Conservation (phyloP, 2,888 invertebrate species). For the Psylliodes chrysocephalus region DNA sequence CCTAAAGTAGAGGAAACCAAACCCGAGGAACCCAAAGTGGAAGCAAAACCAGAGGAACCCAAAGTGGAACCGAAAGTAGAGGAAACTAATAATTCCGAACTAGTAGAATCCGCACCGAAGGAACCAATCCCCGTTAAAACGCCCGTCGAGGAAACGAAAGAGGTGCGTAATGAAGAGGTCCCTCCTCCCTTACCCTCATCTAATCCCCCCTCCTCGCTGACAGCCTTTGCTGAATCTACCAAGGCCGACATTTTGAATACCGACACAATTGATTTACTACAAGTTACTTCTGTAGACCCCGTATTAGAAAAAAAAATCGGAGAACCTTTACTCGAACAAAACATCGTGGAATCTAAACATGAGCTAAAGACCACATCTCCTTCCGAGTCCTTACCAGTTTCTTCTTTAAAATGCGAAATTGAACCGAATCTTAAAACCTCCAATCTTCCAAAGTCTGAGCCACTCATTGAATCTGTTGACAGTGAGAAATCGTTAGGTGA, state of each 20-base stretch:
- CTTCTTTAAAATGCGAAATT: not conserved
- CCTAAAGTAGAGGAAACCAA: slow-evolving; percentile 16
- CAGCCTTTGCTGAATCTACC: slow-evolving; percentile 77
- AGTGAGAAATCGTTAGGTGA: slow-evolving; percentile 2
- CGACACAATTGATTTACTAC: slow-evolving; percentile 42
- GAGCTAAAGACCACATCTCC: not conserved
- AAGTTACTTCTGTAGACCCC: slow-evolving; percentile 42
- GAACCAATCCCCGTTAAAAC: slow-evolving; percentile 49
- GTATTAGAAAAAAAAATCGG: slow-evolving; percentile 11
- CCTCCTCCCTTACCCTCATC: slow-evolving; percentile 80
- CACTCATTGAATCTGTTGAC: not conserved
- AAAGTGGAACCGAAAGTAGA: slow-evolving; percentile 30
- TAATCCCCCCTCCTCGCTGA: slow-evolving; percentile 80
- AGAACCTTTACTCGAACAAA: not conserved
- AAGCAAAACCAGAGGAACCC: slow-evolving; percentile 37
- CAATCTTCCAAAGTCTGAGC: slow-evolving; percentile 1
- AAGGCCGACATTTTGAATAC: slow-evolving; percentile 68
- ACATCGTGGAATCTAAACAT: not conserved
- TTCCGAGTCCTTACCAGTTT: not conserved
- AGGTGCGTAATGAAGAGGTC: slow-evolving; percentile 73
- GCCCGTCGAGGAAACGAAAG: slow-evolving; percentile 58
- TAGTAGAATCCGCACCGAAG: slow-evolving; percentile 51
- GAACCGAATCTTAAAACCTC: not conserved
- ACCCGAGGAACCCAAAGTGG: slow-evolving; percentile 19
- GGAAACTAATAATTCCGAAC: slow-evolving; percentile 43